Evolutionary conservation across 1,140 invertebrate species (phyloP), one percentile per base, ranked within the genome.

Genomic region (Vanessa tameamea): DNA sequence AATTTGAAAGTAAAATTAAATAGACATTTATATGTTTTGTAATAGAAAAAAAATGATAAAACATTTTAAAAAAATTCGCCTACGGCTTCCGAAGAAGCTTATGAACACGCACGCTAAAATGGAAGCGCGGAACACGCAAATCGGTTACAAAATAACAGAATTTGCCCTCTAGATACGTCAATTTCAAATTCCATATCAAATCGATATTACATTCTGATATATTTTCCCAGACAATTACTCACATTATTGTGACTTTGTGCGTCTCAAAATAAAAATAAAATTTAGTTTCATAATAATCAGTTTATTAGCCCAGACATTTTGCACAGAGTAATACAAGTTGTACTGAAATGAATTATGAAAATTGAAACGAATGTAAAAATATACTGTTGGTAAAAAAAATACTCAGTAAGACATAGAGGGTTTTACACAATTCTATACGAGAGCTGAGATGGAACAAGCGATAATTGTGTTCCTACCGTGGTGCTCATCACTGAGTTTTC

Each of bases 31-130:
- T 31, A 31, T 51, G 48, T 51, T 51, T 15, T 51, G 0, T 51
- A n/a, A 51, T 51, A 15, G 6, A 14, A 51, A 13, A 12, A 55
- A 75, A 73, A 68, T 70, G 9, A 43, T 8, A 43, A 43, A 43
- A 43, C 3, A 57, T 66, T 72, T 71, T 74, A 61, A 69, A 72
- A 81, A 80, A 63, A 48, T 74, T 81, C 20, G 87, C 88, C 87
- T 72, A 79, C 75, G 87, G 88, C 87, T 89, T 86, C 88, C 78
- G 76, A 76, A 87, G 88, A 82, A 87, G 87, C 82, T 73, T 31
- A 68, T 65, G 67, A 6, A 57, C 59, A 48, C 66, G 72, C 72
- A 74, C 51, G 48, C 26, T 9, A 23, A 43, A 66, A 64, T 53
- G 57, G 47, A 65, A 47, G 43, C 64, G 47, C 73, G 67, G 84